Evolutionary conservation across 1,140 invertebrate species (phyloP).

Genomic region (Camponotus pennsylvanicus): DNA sequence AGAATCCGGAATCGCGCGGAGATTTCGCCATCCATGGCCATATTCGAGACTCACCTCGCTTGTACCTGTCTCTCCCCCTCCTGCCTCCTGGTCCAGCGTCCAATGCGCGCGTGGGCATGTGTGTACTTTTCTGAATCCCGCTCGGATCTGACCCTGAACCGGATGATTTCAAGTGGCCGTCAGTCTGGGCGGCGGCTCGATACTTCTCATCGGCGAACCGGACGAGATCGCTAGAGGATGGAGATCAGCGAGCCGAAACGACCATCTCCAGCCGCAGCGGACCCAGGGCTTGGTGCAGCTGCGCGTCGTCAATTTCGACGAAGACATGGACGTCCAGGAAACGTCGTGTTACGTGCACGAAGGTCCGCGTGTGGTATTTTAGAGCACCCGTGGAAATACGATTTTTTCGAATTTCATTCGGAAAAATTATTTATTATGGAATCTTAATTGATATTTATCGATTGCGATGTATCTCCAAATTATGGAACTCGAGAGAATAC

Average conservation of each 20-base stretch:
- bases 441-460: too few relatives aligned
- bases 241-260: slow-evolving; percentile 12
- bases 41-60: slow-evolving; percentile 35
- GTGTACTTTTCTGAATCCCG: neutral
- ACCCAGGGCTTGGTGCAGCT: slow-evolving; percentile 82
- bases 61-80: neutral
- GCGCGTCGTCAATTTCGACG: slow-evolving; percentile 78
- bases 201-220: slow-evolving; percentile 80
- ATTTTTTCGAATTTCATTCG: neutral
- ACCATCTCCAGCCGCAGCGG: slow-evolving; percentile 4
- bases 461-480: too few relatives aligned
- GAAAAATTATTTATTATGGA: neutral
- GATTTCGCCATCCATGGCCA: slow-evolving; percentile 32
- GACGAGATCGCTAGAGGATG: slow-evolving; percentile 45
- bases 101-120: neutral
- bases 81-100: neutral
- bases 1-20: slow-evolving; percentile 27
- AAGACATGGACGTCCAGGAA: slow-evolving; percentile 81
- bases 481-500: too few relatives aligned
- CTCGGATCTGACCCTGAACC: slow-evolving; percentile 78
- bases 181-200: slow-evolving; percentile 84
- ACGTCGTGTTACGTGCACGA: slow-evolving; percentile 84
- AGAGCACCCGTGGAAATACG: neutral
- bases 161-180: slow-evolving; percentile 85
- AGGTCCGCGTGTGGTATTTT: slow-evolving; percentile 73